These are phyloP conservation scores for Ovis canadensis DNA, from an alignment of 2,113 vertebrate genomes.

Conservation along the genomic window DNA sequence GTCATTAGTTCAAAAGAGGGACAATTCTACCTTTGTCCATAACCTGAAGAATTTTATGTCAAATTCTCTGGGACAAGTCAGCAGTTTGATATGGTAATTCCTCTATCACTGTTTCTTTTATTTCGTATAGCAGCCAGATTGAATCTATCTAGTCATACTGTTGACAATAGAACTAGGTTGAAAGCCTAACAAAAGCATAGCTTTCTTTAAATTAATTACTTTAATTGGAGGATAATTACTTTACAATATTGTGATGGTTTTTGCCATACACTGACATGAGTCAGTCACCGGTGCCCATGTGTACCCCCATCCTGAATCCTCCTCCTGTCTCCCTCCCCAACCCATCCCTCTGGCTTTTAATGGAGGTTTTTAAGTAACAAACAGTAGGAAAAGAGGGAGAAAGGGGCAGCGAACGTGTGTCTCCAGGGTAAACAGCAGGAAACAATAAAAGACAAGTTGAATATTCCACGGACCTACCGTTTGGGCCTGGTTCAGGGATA, in stretches of 20 bases:
- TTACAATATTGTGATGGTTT: neutral
- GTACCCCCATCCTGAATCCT: neutral
- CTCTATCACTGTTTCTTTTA: neutral
- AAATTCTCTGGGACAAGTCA: neutral
- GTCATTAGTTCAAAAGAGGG: neutral
- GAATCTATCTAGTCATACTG: neutral
- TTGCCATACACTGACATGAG: neutral
- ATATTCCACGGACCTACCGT: constrained; percentile 76
- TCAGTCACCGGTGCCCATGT: neutral
- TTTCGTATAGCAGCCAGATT: neutral
- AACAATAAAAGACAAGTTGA: neutral
- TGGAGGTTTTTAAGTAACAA: neutral
- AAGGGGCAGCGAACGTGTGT: neutral
- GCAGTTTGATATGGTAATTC: neutral
- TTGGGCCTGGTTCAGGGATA: constrained; percentile 80
- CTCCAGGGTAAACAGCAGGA: neutral
- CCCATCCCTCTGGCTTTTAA: neutral
- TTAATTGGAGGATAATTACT: neutral
- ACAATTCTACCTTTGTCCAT: neutral
- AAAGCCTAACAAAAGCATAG: neutral
- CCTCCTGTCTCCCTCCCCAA: neutral
- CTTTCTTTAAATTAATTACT: neutral
- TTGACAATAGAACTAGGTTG: neutral
- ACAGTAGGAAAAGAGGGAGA: neutral
- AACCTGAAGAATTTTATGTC: neutral